These are phyloP conservation scores for Bujurquina vittata DNA, from an alignment of 2,113 vertebrate genomes.

Conservation along the genomic window DNA sequence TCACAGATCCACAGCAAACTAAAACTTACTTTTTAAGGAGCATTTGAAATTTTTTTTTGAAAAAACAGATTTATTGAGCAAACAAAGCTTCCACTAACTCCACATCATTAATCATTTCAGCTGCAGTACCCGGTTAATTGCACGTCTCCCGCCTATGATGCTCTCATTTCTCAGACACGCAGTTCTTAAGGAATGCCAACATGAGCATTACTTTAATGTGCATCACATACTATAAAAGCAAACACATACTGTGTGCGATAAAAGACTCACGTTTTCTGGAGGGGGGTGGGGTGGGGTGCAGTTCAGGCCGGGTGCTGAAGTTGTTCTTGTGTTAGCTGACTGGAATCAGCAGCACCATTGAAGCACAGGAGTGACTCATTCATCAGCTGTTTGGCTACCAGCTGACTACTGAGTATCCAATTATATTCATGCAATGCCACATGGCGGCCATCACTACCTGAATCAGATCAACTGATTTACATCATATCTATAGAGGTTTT, in stretches of 20 bases:
- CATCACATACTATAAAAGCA: background rate
- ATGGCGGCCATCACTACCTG: background rate
- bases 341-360: background rate
- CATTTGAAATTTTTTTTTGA: too few relatives aligned
- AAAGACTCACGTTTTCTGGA: background rate
- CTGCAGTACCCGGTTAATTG: background rate
- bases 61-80: background rate
- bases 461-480: background rate
- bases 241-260: background rate
- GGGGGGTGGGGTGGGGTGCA: too few relatives aligned
- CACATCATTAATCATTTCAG: fast-evolving
- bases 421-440: background rate
- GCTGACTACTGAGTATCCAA: background rate
- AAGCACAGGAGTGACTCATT: background rate
- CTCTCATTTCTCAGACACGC: background rate
- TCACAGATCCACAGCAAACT: background rate
- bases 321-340: background rate
- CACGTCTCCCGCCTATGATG: background rate
- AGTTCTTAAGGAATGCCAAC: background rate
- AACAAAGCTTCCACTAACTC: background rate
- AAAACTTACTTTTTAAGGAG: background rate
- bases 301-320: background rate
- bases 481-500: background rate
- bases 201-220: background rate
- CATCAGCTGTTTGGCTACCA: background rate